A percentile compares a stretch with the other conserved stretches of the same genome.
phyloP scores from a whole-genome alignment of 2,888 invertebrate genomes.

The Prenolepis imparis region DNA sequence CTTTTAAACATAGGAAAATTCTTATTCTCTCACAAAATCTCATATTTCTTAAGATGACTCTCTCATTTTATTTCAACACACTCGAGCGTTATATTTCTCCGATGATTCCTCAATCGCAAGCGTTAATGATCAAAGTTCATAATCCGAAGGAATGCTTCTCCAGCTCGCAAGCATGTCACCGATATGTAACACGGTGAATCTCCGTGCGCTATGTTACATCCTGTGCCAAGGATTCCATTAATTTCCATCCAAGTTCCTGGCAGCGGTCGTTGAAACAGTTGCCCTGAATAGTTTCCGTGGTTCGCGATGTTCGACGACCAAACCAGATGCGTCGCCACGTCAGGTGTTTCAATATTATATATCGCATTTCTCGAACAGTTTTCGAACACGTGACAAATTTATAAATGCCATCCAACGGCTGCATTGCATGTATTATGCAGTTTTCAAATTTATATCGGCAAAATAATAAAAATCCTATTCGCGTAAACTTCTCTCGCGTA shows the following conservation, averaged over 20 bases:
- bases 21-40: not conserved
- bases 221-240: constrained; percentile 66
- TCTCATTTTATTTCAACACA: not conserved
- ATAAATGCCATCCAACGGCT: not conserved
- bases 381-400: not conserved
- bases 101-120: not conserved
- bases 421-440: not conserved
- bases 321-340: constrained; percentile 21
- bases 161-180: not conserved
- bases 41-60: not conserved
- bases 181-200: constrained; percentile 42
- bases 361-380: constrained; percentile 19
- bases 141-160: not conserved
- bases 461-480: not conserved
- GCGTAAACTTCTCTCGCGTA: not conserved
- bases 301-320: constrained; percentile 47
- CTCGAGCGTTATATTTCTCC: not conserved
- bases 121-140: not conserved
- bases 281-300: constrained; percentile 71
- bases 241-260: constrained; percentile 61
- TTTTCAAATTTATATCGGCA: not conserved
- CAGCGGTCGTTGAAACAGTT: constrained; percentile 63
- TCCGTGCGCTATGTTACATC: constrained; percentile 34
- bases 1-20: not conserved
- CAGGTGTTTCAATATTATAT: constrained; percentile 8